Base-by-base conservation (phyloP, 2,888 invertebrate genomes). In the Caenorhabditis macrosperma region DNA sequence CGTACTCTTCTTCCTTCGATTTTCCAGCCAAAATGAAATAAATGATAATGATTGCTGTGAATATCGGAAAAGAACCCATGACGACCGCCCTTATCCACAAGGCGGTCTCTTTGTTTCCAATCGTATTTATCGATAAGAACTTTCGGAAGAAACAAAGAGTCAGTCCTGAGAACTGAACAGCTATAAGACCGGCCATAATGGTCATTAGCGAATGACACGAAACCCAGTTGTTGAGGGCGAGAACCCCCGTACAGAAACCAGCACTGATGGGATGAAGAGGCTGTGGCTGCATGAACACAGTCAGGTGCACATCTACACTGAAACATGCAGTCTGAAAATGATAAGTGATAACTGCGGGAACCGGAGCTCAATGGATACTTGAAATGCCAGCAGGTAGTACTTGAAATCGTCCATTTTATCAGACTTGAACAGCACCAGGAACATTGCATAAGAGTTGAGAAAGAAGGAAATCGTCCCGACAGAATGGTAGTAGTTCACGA, bases 401-500 rank as follows among this genome's bases (percentile, higher is more conserved):
- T 38, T 22, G 38, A 28, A 66, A 2, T 15, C 20, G 12, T 52
- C 66, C 0, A 66, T 12, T 9, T 44, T 20, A 1, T 30, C 41
- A 7, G 38, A 44, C 22, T 66, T 17, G 38, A 55, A 66, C 17
- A 44, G 1, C 2, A 66, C 20, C 3, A 66, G 30, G 26, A 35
- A 55, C 0, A 55, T 17, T 10, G 38, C 55, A 6, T 38, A 30
- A 15, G n/a, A 6, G 55, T 66, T 66, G 15, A 66, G 41, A n/a
- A 41, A 12, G 0, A 55, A 0, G 17, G 66, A 66, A 9, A 66
- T 30, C 0, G 22, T 1, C 1, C 66, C 55, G 4, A 54, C 9
- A 15, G 30, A 15, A 44, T 66, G 26, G 12, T 66, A 66, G 10
- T 22, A 66, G 41, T 41, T 55, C 0, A 66, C 26, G 5, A 66